Evolutionary conservation across 2,888 invertebrate genomes (phyloP).

Genomic region (Cryptophagus acutangulus): DNA sequence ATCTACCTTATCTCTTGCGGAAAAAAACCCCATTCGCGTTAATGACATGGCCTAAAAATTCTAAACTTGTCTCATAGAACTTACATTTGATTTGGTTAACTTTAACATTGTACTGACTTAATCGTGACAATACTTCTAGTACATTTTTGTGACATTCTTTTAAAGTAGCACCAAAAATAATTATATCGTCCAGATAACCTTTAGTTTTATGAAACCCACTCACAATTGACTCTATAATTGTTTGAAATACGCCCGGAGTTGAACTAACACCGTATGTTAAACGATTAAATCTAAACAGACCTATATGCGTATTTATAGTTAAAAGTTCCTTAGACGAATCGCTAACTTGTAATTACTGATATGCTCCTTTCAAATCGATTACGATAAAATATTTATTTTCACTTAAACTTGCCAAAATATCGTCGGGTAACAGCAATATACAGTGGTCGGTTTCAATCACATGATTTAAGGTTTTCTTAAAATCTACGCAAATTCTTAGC

Average conservation of each 20-base stretch:
- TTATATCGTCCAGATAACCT: conserved; percentile 16
- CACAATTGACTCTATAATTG: conserved; percentile 14
- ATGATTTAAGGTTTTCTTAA: conserved; percentile 31
- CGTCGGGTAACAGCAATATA: conserved; percentile 33
- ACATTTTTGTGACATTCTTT: conserved; percentile 9
- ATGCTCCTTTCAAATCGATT: conserved; percentile 31
- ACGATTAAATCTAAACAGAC: conserved; percentile 8
- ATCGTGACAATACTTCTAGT: neutral
- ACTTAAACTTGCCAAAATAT: conserved; percentile 31
- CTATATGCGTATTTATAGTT: conserved; percentile 17
- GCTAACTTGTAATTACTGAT: conserved; percentile 29
- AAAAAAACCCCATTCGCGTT: conserved; percentile 8
- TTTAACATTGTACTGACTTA: conserved; percentile 11
- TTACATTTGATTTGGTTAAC: conserved; percentile 10
- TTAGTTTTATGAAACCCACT: conserved; percentile 6
- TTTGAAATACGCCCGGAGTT: conserved; percentile 13
- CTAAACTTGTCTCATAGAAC: conserved; percentile 1
- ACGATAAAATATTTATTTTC: conserved; percentile 28
- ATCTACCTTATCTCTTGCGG: too few relatives aligned
- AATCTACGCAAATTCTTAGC: conserved; percentile 35
- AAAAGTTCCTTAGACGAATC: conserved; percentile 25
- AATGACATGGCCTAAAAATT: conserved; percentile 14
- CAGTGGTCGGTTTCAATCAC: conserved; percentile 30
- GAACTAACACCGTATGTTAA: conserved; percentile 12
- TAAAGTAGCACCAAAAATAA: conserved; percentile 17